A percentile compares a stretch with the other conserved stretches of the same genome.
These are phyloP conservation scores for Gryllus longicercus DNA, from an alignment of 2,888 invertebrate species.

Conservation along the genomic window DNA sequence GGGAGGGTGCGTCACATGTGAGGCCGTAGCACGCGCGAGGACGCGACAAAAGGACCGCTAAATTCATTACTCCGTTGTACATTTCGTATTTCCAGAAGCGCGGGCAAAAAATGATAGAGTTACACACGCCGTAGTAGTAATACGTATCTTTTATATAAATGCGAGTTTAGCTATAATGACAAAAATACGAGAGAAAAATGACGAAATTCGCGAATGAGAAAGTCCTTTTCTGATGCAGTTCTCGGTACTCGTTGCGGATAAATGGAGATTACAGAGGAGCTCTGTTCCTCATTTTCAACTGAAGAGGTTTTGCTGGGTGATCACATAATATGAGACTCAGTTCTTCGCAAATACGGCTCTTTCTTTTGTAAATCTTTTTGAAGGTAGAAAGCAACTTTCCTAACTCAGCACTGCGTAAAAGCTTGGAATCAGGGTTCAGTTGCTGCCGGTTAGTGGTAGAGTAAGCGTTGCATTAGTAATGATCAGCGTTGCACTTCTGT, in stretches of 20 bases:
- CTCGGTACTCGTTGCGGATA: neutral
- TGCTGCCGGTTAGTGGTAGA: no score
- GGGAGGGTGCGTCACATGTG: conserved; percentile 57
- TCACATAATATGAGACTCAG: no score
- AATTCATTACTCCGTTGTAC: neutral
- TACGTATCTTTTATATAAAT: conserved; percentile 18
- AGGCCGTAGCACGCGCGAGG: conserved; percentile 63
- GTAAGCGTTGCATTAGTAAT: no score
- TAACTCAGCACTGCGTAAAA: no score
- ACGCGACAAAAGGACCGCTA: conserved; percentile 43
- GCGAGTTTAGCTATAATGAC: conserved; percentile 17
- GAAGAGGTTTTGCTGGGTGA: no score
- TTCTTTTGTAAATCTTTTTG: no score
- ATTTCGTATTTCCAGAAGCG: neutral
- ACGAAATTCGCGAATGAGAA: neutral
- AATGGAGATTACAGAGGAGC: neutral
- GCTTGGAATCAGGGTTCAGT: no score
- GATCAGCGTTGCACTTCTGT: no score
- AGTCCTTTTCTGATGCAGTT: neutral
- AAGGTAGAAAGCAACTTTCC: no score
- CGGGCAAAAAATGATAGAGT: conserved; percentile 22
- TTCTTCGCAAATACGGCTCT: no score
- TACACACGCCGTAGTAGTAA: conserved; percentile 11
- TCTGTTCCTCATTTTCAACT: no score
- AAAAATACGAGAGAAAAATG: conserved; percentile 11